Evolutionary conservation across 2,888 invertebrate species (phyloP).

Genomic region (Branchipolynoe longqiensis): DNA sequence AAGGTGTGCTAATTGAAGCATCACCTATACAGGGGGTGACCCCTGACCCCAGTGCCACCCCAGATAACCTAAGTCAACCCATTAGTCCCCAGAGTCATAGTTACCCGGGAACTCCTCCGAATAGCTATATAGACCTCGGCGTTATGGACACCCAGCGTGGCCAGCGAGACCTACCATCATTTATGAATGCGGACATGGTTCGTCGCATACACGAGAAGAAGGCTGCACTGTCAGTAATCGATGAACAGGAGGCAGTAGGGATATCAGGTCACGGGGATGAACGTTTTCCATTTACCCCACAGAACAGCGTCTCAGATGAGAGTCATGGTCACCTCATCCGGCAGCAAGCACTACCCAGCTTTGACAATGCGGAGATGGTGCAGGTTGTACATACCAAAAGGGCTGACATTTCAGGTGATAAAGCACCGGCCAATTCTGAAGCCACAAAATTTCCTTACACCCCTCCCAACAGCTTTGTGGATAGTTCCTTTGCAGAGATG

Average conservation of each 20-base stretch:
- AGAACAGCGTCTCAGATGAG: slow-evolving; percentile 80
- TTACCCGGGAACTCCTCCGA: slow-evolving; percentile 80
- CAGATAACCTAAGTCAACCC: slow-evolving; percentile 42
- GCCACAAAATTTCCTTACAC: slow-evolving; percentile 30
- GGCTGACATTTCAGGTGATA: background rate
- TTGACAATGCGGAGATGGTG: slow-evolving; percentile 49
- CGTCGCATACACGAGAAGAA: slow-evolving; percentile 81
- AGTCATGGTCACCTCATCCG: slow-evolving; percentile 68
- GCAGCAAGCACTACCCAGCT: slow-evolving; percentile 48
- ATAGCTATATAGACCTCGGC: slow-evolving; percentile 77
- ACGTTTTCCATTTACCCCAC: slow-evolving; percentile 80
- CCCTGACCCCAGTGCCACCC: slow-evolving; percentile 46
- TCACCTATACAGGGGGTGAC: slow-evolving; percentile 21
- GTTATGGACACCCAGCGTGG: slow-evolving; percentile 66
- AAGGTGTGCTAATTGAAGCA: slow-evolving; percentile 20
- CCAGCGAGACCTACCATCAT: slow-evolving; percentile 79
- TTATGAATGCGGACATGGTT: slow-evolving; percentile 82
- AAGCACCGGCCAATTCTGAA: background rate
- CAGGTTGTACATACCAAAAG: slow-evolving; percentile 46
- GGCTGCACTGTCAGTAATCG: slow-evolving; percentile 73
- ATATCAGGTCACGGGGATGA: background rate
- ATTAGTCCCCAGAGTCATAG: slow-evolving; percentile 58
- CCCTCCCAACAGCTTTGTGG: slow-evolving; percentile 56
- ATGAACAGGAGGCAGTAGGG: background rate
- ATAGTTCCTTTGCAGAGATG: slow-evolving; percentile 2